A percentile compares a stretch with the other conserved stretches of the same genome.
Evolutionary conservation across 1,140 invertebrate species (phyloP).

Genomic region (Neodiprion virginianus): DNA sequence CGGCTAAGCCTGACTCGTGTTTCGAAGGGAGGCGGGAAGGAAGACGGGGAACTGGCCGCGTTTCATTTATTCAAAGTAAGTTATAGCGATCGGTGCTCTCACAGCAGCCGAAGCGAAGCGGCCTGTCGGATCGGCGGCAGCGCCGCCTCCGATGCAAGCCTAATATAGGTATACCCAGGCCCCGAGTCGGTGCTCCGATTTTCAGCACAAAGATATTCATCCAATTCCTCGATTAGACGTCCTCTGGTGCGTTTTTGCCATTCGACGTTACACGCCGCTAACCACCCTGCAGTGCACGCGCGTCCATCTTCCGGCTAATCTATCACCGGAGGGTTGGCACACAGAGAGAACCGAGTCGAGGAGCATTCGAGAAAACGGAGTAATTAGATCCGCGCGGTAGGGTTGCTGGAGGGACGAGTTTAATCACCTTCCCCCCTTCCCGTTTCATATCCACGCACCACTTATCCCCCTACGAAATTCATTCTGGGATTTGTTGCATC

Average conservation of each 20-base stretch:
- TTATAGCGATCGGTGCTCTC: constrained; percentile 43
- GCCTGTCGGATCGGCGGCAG: constrained; percentile 33
- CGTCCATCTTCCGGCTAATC: too few relatives aligned
- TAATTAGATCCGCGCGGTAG: too few relatives aligned
- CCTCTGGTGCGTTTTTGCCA: constrained; percentile 20
- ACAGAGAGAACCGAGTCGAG: too few relatives aligned
- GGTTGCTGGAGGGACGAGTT: too few relatives aligned
- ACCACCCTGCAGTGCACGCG: too few relatives aligned
- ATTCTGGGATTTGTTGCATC: too few relatives aligned
- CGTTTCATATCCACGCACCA: too few relatives aligned
- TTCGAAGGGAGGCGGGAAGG: not conserved
- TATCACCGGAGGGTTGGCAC: too few relatives aligned
- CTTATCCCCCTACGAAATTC: too few relatives aligned
- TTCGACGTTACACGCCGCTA: too few relatives aligned
- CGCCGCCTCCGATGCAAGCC: constrained; percentile 6
- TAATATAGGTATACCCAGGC: not conserved
- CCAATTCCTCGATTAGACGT: constrained; percentile 42
- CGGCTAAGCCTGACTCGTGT: constrained; percentile 44
- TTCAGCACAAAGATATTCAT: constrained; percentile 45
- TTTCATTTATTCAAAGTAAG: constrained; percentile 50
- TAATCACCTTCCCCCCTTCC: too few relatives aligned
- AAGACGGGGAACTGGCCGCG: constrained; percentile 33
- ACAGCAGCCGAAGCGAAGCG: constrained; percentile 32
- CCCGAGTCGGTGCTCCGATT: constrained; percentile 30
- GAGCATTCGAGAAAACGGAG: too few relatives aligned